Evolutionary conservation across 2,113 vertebrate genomes (phyloP), one percentile per base, ranked within the genome.

Genomic region (Siphamia tubifer): DNA sequence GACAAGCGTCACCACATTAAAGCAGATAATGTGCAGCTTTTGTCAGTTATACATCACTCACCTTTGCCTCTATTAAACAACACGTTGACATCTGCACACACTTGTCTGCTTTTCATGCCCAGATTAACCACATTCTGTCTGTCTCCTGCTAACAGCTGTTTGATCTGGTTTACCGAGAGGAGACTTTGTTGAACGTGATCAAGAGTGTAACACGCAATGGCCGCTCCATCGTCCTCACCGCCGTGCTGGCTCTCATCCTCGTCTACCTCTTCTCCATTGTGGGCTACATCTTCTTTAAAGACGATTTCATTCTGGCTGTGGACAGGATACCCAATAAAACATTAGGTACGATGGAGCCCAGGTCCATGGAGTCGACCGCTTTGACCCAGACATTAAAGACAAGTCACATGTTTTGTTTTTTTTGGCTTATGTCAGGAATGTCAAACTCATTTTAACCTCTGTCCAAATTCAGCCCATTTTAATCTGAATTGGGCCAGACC

Each of bases 261-360:
- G 98, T 99, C 87, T 99, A 99, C 92, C 95, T 99, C 66, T 99
- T 99, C 92, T 99, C 98, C 40, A 99, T 99, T 6, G 97, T 99
- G 79, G 98, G 98, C 8, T 99, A 98, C 75, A 95, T 99, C 47
- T 96, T 99, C 92, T 99, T 99, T 93, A 98, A 99, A 74, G 96
- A 99, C 11, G 98, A 99, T 79, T 99, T 99, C 28, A 95, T 99
- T 87, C 88, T 99, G 86, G 94, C 94, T n/a, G 96, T 99, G 6
- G 98, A 99, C 82, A 93, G 94, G 83, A 93, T 98, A 67, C 95
- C 97, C 1, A 98, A 98, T n/a, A 96, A 95, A 82, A 98, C 96
- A 0, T 72, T 93, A 7, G 91, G 93, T 94, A 81, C 1, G 54
- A 36, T 17, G 7, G 54, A 49, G 10, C 9, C 6, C 42, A 23